Base-by-base conservation (phyloP, 2,888 invertebrate genomes). In the Zygogramma bicolorata region DNA sequence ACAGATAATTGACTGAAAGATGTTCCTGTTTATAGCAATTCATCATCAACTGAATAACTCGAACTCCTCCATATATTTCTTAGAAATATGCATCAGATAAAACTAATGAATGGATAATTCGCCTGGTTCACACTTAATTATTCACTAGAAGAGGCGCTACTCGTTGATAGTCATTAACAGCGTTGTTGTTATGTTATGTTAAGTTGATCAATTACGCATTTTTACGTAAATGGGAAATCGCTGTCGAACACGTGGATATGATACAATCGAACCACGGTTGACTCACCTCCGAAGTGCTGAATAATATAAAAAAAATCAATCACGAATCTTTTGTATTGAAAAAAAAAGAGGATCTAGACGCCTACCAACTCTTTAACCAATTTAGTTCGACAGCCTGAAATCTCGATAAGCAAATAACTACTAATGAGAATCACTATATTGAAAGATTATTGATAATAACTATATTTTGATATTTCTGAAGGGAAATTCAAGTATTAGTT, bases 201-300 rank as follows among this genome's bases (percentile, higher is more conserved):
- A 42, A 42, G 42, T 61, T 42, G 10, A 63, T 46, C 49, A 40
- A 61, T 40, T 61, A 63, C 46, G 46, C 49, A 29, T 29, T 63
- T 63, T 63, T 25, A 53, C 25, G 53, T 42, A 18, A 63, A 63
- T 63, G 63, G 63, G 31, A 29, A 63, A 63, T 46, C 63, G 34
- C 15, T 63, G 63, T 63, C 29, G 2, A 20, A 29, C 18, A 20
- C 10, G 18, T 18, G 22, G 10, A 29, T 8, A 25, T 46, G 3
- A 63, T 46, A 46, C 63, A 42, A 34, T 46, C 5, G 29, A 29
- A n/a, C 25, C n/a, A 6, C 31, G 29, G 63, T 29, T 46, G 29
- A 40, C n/a, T 61, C 61, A 34, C 20, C 40, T 40, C 22, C 61
- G 13, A 40, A 40, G 61, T 20, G 22, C 13, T 40, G 40, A 34